These are phyloP conservation scores for Drosophila paramelanica DNA, from an alignment of 2,888 invertebrate species.

Conservation along the genomic window DNA sequence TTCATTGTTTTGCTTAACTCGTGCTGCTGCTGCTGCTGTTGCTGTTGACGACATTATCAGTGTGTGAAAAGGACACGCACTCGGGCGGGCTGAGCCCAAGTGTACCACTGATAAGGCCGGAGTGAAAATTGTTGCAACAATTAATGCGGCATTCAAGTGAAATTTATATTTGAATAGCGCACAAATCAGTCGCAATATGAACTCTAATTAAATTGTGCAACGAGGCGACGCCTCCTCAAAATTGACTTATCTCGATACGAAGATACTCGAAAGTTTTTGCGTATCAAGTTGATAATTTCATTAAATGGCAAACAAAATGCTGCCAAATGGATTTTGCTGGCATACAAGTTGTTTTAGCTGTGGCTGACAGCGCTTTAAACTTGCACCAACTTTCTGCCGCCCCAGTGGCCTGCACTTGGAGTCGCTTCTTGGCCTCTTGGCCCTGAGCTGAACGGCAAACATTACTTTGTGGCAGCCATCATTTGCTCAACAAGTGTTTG, in stretches of 20 bases:
- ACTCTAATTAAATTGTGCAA: slow-evolving; percentile 68
- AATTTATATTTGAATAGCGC: slow-evolving; percentile 54
- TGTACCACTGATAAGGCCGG: slow-evolving; percentile 28
- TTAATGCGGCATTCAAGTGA: slow-evolving; percentile 67
- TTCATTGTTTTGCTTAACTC: slow-evolving; percentile 23
- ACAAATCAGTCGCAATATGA: slow-evolving; percentile 59
- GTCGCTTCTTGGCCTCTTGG: slow-evolving; percentile 3
- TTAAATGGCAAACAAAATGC: slow-evolving; percentile 72
- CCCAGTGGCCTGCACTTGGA: slow-evolving; percentile 45
- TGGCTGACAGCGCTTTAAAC: slow-evolving; percentile 49
- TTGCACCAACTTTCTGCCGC: slow-evolving; percentile 54
- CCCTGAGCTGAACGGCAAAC: slow-evolving; percentile 64
- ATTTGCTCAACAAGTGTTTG: slow-evolving; percentile 81
- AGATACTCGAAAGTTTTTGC: slow-evolving; percentile 54
- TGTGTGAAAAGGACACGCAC: slow-evolving; percentile 13
- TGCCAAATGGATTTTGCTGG: slow-evolving; percentile 39
- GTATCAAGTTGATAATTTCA: slow-evolving; percentile 74
- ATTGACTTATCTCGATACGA: slow-evolving; percentile 55
- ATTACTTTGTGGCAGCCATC: slow-evolving; percentile 74
- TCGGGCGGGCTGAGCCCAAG: slow-evolving; percentile 1
- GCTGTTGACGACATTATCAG: slow-evolving; percentile 42
- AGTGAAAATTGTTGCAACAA: slow-evolving; percentile 59
- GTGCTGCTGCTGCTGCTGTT: slow-evolving; percentile 19
- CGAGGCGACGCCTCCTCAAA: slow-evolving; percentile 21
- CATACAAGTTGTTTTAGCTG: slow-evolving; percentile 40